Conservation (phyloP, 2,888 invertebrate genomes). For the Caenorhabditis zanzibari region DNA sequence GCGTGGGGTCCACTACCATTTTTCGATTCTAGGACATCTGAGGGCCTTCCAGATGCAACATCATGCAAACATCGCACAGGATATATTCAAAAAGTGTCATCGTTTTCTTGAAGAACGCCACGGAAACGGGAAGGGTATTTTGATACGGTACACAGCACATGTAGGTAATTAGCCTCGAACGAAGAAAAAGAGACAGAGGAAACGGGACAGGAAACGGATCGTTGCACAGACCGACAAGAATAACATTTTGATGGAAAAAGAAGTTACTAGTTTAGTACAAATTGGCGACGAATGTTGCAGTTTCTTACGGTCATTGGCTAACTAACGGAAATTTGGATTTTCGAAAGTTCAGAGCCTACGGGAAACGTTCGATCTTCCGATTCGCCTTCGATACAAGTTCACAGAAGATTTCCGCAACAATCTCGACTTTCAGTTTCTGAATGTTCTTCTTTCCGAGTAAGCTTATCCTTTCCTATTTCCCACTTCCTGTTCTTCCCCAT, state of each 20-base stretch:
- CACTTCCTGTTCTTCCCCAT: conserved; percentile 34
- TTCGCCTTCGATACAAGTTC: too few species aligned
- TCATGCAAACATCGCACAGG: conserved; percentile 8
- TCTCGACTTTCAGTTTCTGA: conserved; percentile 31
- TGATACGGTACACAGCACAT: conserved; percentile 70
- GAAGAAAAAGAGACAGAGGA: conserved; percentile 25
- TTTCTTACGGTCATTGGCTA: conserved; percentile 9
- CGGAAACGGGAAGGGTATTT: conserved; percentile 28
- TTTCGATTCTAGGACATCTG: conserved; percentile 35
- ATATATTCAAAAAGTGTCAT: conserved; percentile 43
- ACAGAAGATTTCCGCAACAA: not conserved
- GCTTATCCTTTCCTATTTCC: conserved; percentile 7
- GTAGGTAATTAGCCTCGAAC: conserved; percentile 65
- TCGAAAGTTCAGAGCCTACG: not conserved
- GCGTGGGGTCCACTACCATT: conserved; percentile 19
- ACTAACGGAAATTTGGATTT: not conserved
- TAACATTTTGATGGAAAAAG: conserved; percentile 32
- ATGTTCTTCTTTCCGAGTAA: conserved; percentile 4
- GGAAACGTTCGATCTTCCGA: too few species aligned
- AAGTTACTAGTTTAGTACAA: conserved; percentile 33
- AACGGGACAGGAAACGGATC: conserved; percentile 65
- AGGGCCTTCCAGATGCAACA: conserved; percentile 15
- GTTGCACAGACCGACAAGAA: conserved; percentile 53
- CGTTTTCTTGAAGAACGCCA: conserved; percentile 34
- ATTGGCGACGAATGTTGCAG: conserved; percentile 33